Percentiles rank a stretch among this genome's conserved stretches.
Evolutionary conservation across 2,888 invertebrate species (phyloP).

Genomic region (Endomychus coccineus): DNA sequence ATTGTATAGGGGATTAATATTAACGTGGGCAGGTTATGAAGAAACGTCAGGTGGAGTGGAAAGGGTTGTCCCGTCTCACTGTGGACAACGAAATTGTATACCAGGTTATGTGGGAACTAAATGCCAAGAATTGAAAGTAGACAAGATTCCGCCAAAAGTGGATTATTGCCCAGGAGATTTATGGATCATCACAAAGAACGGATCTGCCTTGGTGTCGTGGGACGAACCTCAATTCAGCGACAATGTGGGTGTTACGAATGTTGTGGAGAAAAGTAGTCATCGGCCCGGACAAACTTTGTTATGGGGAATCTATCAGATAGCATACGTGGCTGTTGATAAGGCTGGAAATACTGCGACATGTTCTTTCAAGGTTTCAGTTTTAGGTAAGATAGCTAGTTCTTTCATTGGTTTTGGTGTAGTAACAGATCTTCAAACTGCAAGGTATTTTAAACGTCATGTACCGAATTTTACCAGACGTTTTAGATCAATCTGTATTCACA

Average conservation of each 20-base stretch:
- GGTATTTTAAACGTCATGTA: too few species aligned
- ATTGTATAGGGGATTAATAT: slow-evolving; percentile 72
- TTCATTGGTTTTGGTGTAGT: too few species aligned
- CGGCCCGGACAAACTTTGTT: slow-evolving; percentile 79
- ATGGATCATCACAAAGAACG: slow-evolving; percentile 90
- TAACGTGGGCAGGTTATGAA: slow-evolving; percentile 93
- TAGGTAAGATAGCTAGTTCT: slow-evolving; percentile 49
- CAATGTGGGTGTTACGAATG: slow-evolving; percentile 71
- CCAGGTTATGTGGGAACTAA: slow-evolving; percentile 79
- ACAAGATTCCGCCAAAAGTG: slow-evolving; percentile 67
- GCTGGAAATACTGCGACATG: slow-evolving; percentile 89
- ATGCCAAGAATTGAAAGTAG: slow-evolving; percentile 72
- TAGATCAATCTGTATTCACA: too few species aligned
- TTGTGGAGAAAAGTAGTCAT: slow-evolving; percentile 80
- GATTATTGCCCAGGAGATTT: slow-evolving; percentile 90
- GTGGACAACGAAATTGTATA: slow-evolving; percentile 83
- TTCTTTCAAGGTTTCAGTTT: slow-evolving; percentile 82
- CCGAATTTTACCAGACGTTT: too few species aligned
- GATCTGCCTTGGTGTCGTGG: slow-evolving; percentile 84
- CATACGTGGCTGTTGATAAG: slow-evolving; percentile 88
- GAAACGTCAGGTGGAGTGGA: slow-evolving; percentile 83
- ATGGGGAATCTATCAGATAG: slow-evolving; percentile 89
- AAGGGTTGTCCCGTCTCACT: slow-evolving; percentile 83
- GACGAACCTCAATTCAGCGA: slow-evolving; percentile 88
- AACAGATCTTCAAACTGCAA: too few species aligned